Base-by-base conservation (phyloP, 2,113 vertebrate species). In the Marmota monax region DNA sequence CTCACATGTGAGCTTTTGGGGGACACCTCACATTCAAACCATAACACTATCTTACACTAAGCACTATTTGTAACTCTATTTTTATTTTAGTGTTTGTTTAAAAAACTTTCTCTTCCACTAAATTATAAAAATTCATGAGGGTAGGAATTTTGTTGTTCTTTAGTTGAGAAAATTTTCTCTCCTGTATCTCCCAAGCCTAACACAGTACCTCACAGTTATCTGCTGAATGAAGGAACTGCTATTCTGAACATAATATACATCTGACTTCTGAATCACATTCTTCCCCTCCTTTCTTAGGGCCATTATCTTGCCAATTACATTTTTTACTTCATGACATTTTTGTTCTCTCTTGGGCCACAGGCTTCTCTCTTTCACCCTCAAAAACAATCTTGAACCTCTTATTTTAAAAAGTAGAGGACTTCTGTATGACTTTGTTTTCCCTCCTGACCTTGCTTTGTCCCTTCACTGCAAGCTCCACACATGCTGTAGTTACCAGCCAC, bases 1-100 rank as follows among this genome's bases (percentile, higher is more conserved):
- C 56, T 56, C 53, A 56, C 53, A 56, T 17, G 16, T 56, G 53
- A 20, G 6, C 56, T 58, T 58, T 58, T 58, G 56, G 18, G 56
- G 6, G 56, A 58, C 56, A 58, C 18, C 56, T 58, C 56, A 22
- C 18, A 22, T 58, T 18, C 56, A 58, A 58, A 58, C 56, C 56
- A 58, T 58, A 58, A 58, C 56, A 84, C 22, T 45, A 61, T 84
- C 25, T 79, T 89, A 76, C 14, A 34, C 32, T 5, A n/a, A 51
- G 51, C 48, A 86, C 25, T 8, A 51, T 56, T 89, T 85, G 25
- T 56, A 82, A 61, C 58, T 90, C 13, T 70, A 73, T 73, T 82
- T 92, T 51, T 70, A 73, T 73, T 82, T 92, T 51, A 65, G 34
- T 63, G n/a, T 84, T 84, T 73, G 45, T 78, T 84, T 90, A 61